phyloP scores from a whole-genome alignment of 92 coral and sea anemone species.

The Bergia puertoricense region DNA sequence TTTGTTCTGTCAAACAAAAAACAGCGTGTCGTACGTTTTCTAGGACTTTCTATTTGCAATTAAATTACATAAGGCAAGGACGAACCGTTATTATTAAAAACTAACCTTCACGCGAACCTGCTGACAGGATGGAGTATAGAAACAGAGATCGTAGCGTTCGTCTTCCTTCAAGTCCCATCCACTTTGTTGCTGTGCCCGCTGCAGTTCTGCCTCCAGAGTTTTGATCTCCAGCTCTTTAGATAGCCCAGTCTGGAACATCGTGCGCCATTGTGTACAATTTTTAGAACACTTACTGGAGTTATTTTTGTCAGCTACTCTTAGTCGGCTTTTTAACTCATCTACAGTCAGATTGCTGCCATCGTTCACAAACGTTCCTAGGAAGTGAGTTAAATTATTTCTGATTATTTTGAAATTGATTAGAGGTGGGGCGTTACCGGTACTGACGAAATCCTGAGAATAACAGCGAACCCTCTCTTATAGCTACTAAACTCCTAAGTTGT shows the following conservation, averaged over 20 bases:
- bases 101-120: constrained; percentile 5
- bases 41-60: no score
- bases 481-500: no score
- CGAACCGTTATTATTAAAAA: background rate
- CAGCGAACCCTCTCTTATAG: no score
- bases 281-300: background rate
- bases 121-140: constrained; percentile 13
- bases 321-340: background rate
- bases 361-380: background rate
- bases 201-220: background rate
- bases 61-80: no score
- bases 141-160: constrained; percentile 6
- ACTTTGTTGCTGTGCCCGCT: background rate
- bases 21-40: background rate
- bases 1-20: background rate
- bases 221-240: background rate
- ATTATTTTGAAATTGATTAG: no score
- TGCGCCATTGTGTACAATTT: background rate
- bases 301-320: background rate
- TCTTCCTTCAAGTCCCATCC: background rate
- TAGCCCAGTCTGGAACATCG: background rate
- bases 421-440: no score
- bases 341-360: background rate
- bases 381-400: no score
- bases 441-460: no score